phyloP scores from a whole-genome alignment of 2,113 vertebrate genomes.

The Takifugu flavidus region DNA sequence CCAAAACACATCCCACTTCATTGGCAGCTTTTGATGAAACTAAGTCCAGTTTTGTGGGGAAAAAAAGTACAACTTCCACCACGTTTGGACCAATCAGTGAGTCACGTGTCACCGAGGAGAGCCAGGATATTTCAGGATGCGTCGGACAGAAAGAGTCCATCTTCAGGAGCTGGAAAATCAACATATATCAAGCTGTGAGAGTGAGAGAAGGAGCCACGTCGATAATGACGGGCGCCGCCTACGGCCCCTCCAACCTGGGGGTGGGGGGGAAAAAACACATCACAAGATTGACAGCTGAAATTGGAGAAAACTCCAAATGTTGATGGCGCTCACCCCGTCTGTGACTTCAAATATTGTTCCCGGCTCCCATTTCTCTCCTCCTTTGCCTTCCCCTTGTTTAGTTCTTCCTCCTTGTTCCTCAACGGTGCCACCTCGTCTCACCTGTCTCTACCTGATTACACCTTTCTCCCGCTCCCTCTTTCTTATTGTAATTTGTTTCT shows the following conservation, averaged over 20 bases:
- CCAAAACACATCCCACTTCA: slow-evolving; percentile 17
- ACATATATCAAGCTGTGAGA: slow-evolving; percentile 38
- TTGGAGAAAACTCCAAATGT: slow-evolving; percentile 53
- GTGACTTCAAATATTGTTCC: slow-evolving; percentile 26
- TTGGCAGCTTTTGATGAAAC: slow-evolving; percentile 11
- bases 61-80: slow-evolving; percentile 6
- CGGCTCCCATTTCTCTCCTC: background rate
- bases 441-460: slow-evolving; percentile 20
- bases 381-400: slow-evolving; percentile 9
- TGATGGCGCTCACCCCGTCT: slow-evolving; percentile 33
- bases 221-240: slow-evolving; percentile 44
- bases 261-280: slow-evolving; percentile 20
- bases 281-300: slow-evolving; percentile 56
- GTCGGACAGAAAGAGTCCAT: slow-evolving; percentile 36
- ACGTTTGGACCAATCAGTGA: slow-evolving; percentile 22
- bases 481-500: background rate
- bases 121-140: slow-evolving; percentile 27
- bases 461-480: background rate
- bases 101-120: slow-evolving; percentile 21
- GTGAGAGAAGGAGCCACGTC: slow-evolving; percentile 17
- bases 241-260: slow-evolving; percentile 30
- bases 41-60: background rate
- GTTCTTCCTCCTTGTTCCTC: slow-evolving; percentile 17
- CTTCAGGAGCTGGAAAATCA: slow-evolving; percentile 20
- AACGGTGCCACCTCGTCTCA: slow-evolving; percentile 8